Conservation (phyloP, 2,888 invertebrate species). For the Steinernema carpocapsae region DNA sequence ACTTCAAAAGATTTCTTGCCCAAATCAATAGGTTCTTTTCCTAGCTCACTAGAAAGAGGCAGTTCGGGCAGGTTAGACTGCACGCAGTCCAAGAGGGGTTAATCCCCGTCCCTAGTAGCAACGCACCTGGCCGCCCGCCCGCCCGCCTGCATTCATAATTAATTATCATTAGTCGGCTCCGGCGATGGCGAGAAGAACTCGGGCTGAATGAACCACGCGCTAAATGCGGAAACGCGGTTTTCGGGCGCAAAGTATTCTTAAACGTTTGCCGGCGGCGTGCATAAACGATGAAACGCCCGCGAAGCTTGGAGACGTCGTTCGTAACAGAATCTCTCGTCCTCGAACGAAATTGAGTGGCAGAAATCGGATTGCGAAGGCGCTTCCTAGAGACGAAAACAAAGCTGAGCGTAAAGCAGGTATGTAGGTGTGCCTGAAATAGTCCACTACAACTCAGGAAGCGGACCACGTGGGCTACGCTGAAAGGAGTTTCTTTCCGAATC, state of each 20-base stretch:
- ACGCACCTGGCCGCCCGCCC: not conserved
- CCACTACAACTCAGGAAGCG: not conserved
- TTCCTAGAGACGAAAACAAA: constrained; percentile 15
- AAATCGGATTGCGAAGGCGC: constrained; percentile 16
- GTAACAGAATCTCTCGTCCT: too few species aligned
- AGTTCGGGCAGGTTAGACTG: too few species aligned
- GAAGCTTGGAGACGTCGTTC: not conserved
- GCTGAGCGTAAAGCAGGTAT: constrained; percentile 7
- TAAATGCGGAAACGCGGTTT: not conserved
- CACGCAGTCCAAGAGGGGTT: not conserved
- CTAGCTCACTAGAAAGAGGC: not conserved
- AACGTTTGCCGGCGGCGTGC: too few species aligned
- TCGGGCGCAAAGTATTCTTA: too few species aligned
- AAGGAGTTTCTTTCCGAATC: too few species aligned
- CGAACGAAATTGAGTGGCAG: not conserved
- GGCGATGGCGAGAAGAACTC: not conserved
- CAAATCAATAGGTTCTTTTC: not conserved
- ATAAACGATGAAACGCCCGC: not conserved
- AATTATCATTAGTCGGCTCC: not conserved
- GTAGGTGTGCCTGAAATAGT: too few species aligned
- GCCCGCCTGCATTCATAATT: constrained; percentile 21
- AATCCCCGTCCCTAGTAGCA: not conserved
- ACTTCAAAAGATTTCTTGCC: not conserved
- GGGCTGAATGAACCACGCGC: constrained; percentile 3
- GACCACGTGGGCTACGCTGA: not conserved